phyloP scores from a whole-genome alignment of 2,888 invertebrate genomes.

The Steromphala cineraria region DNA sequence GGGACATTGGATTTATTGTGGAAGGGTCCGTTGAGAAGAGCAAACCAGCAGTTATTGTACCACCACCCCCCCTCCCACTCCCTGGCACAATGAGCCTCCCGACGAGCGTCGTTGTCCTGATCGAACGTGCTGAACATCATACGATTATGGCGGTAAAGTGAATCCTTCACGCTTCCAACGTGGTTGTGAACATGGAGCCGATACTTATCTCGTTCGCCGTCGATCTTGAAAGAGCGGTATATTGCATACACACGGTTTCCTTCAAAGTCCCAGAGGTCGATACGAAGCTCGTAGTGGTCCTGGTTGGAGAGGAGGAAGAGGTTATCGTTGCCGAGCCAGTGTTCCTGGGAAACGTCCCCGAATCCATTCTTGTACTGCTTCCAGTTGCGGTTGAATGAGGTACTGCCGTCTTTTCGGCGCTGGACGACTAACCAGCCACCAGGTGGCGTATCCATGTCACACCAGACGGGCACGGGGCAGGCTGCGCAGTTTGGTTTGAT shows the following conservation, averaged over 20 bases:
- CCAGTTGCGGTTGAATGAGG: slow-evolving; percentile 67
- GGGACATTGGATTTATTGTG: slow-evolving; percentile 76
- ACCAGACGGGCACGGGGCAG: slow-evolving; percentile 80
- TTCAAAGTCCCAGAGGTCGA: slow-evolving; percentile 73
- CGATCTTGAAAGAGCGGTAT: slow-evolving; percentile 68
- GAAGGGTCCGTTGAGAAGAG: slow-evolving; percentile 93
- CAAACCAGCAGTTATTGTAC: slow-evolving; percentile 96
- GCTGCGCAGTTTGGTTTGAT: slow-evolving; percentile 66
- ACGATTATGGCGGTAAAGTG: slow-evolving; percentile 90
- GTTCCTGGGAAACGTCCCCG: slow-evolving; percentile 68
- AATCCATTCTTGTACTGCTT: slow-evolving; percentile 70
- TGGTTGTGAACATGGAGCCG: slow-evolving; percentile 62
- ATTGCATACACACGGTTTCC: slow-evolving; percentile 70
- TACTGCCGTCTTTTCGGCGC: slow-evolving; percentile 58
- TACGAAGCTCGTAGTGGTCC: slow-evolving; percentile 65
- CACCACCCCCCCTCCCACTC: slow-evolving; percentile 98
- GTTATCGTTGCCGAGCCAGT: slow-evolving; percentile 73
- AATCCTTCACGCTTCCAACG: slow-evolving; percentile 88
- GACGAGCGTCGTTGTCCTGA: slow-evolving; percentile 89
- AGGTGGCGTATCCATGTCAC: slow-evolving; percentile 77
- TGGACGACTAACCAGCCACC: slow-evolving; percentile 76
- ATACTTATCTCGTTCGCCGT: slow-evolving; percentile 71
- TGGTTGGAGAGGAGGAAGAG: slow-evolving; percentile 72
- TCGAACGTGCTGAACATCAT: slow-evolving; percentile 94
- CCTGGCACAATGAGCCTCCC: slow-evolving; percentile 87